These are phyloP conservation scores for Tenthredo livida DNA, from an alignment of 2,888 invertebrate species.

Conservation along the genomic window DNA sequence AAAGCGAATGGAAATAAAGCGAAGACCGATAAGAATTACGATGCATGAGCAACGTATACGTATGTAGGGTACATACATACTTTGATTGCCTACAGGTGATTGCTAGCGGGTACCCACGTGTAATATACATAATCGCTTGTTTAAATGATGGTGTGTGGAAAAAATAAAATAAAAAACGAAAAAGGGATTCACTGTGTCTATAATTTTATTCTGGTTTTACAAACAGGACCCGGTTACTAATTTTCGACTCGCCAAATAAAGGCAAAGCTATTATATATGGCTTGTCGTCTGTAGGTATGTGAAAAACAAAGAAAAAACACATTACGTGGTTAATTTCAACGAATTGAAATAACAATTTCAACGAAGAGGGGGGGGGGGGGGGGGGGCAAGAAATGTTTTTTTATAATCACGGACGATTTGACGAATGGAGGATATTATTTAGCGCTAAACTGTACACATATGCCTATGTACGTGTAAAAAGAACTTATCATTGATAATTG, in stretches of 20 bases:
- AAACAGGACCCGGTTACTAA: background rate
- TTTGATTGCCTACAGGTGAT: background rate
- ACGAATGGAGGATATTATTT: background rate
- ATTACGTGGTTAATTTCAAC: background rate
- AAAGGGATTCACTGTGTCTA: background rate
- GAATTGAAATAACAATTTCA: background rate
- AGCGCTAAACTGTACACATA: background rate
- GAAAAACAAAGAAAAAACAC: background rate
- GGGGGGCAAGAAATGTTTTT: background rate
- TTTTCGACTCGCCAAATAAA: background rate
- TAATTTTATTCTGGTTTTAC: background rate
- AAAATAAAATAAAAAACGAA: background rate
- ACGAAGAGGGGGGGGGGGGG: background rate
- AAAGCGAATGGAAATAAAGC: background rate
- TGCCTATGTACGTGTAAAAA: background rate
- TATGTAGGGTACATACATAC: background rate
- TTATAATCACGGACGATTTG: background rate
- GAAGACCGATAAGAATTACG: slow-evolving; percentile 1
- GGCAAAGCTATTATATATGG: background rate
- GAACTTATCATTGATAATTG: background rate
- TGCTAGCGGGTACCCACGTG: background rate
- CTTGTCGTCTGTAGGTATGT: background rate
- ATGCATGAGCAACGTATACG: background rate
- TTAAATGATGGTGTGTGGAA: background rate
- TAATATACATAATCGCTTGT: background rate